A percentile compares a stretch with the other conserved stretches of the same genome.
These are phyloP conservation scores for Aphelenchoides besseyi DNA, from an alignment of 1,140 invertebrate genomes.

Conservation along the genomic window DNA sequence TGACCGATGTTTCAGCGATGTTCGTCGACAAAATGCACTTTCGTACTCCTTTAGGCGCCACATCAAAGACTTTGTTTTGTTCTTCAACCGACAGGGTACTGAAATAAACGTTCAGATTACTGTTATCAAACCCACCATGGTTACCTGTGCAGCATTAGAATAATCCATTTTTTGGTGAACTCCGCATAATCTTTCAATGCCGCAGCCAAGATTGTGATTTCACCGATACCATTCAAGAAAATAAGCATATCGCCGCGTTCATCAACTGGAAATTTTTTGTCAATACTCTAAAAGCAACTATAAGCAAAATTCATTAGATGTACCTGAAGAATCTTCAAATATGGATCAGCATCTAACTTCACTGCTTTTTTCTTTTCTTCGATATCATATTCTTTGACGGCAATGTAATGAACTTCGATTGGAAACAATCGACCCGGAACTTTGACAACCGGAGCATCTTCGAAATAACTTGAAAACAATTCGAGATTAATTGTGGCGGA, in stretches of 20 bases:
- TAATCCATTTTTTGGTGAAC: conserved; percentile 81
- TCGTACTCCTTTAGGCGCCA: conserved; percentile 84
- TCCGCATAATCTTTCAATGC: conserved; percentile 76
- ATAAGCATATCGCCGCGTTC: conserved; percentile 92
- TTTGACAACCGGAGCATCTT: conserved; percentile 76
- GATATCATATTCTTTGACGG: conserved; percentile 36
- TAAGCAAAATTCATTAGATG: conserved; percentile 18
- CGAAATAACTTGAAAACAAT: conserved; percentile 81
- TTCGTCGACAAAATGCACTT: conserved; percentile 99
- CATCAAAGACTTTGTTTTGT: conserved; percentile 96
- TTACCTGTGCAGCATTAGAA: conserved; percentile 81
- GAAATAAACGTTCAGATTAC: conserved; percentile 30
- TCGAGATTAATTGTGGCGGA: conserved; percentile 66
- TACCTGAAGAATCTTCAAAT: conserved; percentile 79
- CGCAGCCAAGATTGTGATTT: conserved; percentile 85
- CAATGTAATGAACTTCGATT: conserved; percentile 64
- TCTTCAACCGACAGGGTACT: conserved; percentile 82
- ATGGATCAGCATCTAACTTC: conserved; percentile 82
- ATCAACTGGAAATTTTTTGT: conserved; percentile 70
- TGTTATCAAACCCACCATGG: conserved; percentile 4
- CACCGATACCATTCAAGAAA: conserved; percentile 90
- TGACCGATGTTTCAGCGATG: conserved; percentile 97
- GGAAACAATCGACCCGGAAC: conserved; percentile 89
- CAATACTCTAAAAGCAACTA: conserved; percentile 71
- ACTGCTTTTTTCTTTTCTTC: conserved; percentile 69